phyloP scores from a whole-genome alignment of 2,888 invertebrate species.

The Dermolepida albohirtum region DNA sequence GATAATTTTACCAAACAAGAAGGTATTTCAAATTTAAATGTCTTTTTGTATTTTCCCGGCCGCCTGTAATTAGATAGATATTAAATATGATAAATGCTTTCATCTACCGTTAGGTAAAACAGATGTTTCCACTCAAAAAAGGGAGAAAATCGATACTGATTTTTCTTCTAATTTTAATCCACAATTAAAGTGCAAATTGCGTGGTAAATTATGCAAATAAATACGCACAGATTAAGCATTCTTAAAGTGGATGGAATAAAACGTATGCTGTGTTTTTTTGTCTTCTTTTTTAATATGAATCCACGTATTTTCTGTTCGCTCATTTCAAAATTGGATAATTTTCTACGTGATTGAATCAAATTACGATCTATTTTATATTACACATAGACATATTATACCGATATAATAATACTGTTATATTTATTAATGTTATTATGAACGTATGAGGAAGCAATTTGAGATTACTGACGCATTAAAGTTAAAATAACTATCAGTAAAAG shows the following conservation, averaged over 20 bases:
- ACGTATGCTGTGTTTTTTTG: background rate
- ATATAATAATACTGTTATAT: slow-evolving; percentile 24
- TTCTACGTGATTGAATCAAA: slow-evolving; percentile 29
- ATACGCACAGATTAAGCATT: background rate
- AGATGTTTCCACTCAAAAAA: too few species aligned
- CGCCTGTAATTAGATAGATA: too few species aligned
- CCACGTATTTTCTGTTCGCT: slow-evolving; percentile 1
- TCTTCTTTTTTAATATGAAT: slow-evolving; percentile 6
- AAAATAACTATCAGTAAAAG: slow-evolving; percentile 27
- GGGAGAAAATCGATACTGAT: too few species aligned
- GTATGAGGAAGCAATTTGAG: slow-evolving; percentile 28
- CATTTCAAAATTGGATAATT: slow-evolving; percentile 31
- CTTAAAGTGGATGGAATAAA: background rate
- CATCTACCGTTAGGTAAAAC: too few species aligned
- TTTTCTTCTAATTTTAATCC: too few species aligned
- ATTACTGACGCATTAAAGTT: slow-evolving; percentile 21
- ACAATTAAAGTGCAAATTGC: background rate
- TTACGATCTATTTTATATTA: slow-evolving; percentile 2
- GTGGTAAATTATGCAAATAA: slow-evolving; percentile 3
- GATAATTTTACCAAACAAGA: too few species aligned
- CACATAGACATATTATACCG: slow-evolving; percentile 3
- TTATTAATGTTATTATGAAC: slow-evolving; percentile 31
- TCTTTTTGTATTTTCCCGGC: too few species aligned
- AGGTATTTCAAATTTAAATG: too few species aligned
- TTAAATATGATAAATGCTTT: too few species aligned